Conservation (phyloP, 1,140 invertebrate species). For the Drosophila dunni region DNA sequence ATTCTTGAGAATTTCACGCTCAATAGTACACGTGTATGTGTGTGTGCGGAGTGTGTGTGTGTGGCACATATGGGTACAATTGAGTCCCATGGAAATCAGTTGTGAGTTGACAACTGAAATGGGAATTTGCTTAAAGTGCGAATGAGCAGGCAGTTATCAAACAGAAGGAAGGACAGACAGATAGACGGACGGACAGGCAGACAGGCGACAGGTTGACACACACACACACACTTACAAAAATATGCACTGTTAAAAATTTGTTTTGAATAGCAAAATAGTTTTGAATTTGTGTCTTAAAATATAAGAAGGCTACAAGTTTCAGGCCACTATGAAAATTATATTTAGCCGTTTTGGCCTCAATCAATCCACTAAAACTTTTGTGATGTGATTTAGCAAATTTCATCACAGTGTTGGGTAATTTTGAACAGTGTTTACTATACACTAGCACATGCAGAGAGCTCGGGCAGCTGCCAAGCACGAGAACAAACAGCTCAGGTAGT, state of each 20-base stretch:
- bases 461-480: not conserved
- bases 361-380: too few relatives aligned
- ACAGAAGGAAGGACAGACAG: conserved; percentile 22
- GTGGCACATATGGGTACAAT: conserved; percentile 49
- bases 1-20: conserved; percentile 55
- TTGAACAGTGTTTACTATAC: too few relatives aligned
- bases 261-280: too few relatives aligned
- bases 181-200: conserved; percentile 32
- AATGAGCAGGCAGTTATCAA: conserved; percentile 47
- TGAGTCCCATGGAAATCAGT: conserved; percentile 55
- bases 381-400: too few relatives aligned
- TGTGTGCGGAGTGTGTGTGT: conserved; percentile 31
- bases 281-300: too few relatives aligned
- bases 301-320: too few relatives aligned
- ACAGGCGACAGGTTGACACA: conserved; percentile 6
- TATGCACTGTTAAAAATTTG: too few relatives aligned
- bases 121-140: conserved; percentile 52
- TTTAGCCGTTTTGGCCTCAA: too few relatives aligned
- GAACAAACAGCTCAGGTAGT: conserved; percentile 33
- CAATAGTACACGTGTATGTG: conserved; percentile 24
- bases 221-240: conserved; percentile 9
- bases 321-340: too few relatives aligned
- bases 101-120: conserved; percentile 43
- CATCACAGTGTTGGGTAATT: too few relatives aligned
- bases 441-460: not conserved